Evolutionary conservation across 1,140 invertebrate species (phyloP), one percentile per base, ranked within the genome.

Genomic region (Euura lappo): DNA sequence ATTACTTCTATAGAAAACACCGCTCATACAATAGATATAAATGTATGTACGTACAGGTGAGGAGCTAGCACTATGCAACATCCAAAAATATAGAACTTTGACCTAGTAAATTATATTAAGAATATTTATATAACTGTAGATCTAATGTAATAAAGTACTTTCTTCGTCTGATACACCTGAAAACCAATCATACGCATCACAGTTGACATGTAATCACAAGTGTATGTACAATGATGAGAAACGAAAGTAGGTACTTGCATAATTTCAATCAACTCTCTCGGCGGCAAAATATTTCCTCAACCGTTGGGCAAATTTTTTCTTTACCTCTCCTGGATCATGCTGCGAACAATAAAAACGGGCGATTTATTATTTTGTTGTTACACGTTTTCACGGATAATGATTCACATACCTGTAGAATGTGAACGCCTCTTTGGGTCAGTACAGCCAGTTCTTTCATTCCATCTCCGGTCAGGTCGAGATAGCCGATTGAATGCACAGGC

Each of bases 391-490:
- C 28, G 28, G 28, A 28, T 28, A 28, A 64, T 68, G 42, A 46
- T 67, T 70, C 4, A 44, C 28, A 51, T 69, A 69, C 91, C 88
- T 93, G 92, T 79, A 94, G 84, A 77, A 94, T 89, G 79, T 93
- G 92, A 11, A 94, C 84, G 67, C 93, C 93, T 79, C 90, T 90
- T 78, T 92, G 87, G 2, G 93, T 93, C 28, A 93, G 84, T n/a
- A 93, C 90, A 72, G 92, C 84, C 46, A 94, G 81, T 83, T 94
- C 92, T 76, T 91, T 91, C 60, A 93, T 84, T 64, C 93, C 93
- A 86, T 94, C 93, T 10, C 90, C 90, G 64, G 90, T 92, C n/a
- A 94, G 84, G 81, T 94, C 93, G 65, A 92, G 77, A 77, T 90
- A 90, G 74, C 89, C 87, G 44, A 94, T 84, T 0, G 89, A 89